Conservation (phyloP, 2,888 invertebrate species). For the Tortrix viridana region DNA sequence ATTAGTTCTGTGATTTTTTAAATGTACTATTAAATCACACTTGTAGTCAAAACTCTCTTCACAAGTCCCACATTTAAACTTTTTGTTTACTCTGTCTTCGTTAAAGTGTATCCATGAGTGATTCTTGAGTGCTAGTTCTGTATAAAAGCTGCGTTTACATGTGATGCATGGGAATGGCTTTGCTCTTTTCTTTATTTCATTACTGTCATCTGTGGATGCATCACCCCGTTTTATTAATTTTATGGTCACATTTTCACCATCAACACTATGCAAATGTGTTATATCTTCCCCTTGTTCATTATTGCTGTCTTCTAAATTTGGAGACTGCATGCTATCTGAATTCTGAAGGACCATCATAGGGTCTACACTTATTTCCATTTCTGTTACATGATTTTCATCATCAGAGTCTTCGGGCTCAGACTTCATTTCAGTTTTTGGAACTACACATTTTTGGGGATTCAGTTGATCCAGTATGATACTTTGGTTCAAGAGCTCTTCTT, state of each 20-base stretch:
- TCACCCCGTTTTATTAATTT: conserved; percentile 63
- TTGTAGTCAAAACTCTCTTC: conserved; percentile 85
- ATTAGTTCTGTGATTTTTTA: conserved; percentile 86
- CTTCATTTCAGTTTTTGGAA: conserved; percentile 46
- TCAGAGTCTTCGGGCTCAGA: conserved; percentile 44
- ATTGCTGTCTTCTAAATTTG: conserved; percentile 44
- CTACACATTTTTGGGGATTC: conserved; percentile 52
- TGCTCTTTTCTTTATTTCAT: conserved; percentile 44
- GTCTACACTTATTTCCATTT: conserved; percentile 88
- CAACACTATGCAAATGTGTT: conserved; percentile 58
- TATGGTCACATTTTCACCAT: conserved; percentile 58
- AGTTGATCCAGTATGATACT: conserved; percentile 72
- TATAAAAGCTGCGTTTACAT: conserved; percentile 82
- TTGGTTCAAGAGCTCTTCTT: conserved; percentile 79
- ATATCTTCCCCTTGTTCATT: conserved; percentile 52
- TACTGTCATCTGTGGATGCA: conserved; percentile 29
- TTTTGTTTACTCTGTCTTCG: conserved; percentile 55
- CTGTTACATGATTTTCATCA: conserved; percentile 65
- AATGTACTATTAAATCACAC: conserved; percentile 85
- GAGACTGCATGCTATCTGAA: conserved; percentile 66
- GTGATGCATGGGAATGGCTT: conserved; percentile 83
- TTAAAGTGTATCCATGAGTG: conserved; percentile 84
- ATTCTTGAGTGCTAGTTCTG: conserved; percentile 85
- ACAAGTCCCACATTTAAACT: conserved; percentile 84
- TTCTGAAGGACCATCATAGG: conserved; percentile 88